Conservation (phyloP, 2,797 vertebrate species). For the Arctocebus calabarensis region DNA sequence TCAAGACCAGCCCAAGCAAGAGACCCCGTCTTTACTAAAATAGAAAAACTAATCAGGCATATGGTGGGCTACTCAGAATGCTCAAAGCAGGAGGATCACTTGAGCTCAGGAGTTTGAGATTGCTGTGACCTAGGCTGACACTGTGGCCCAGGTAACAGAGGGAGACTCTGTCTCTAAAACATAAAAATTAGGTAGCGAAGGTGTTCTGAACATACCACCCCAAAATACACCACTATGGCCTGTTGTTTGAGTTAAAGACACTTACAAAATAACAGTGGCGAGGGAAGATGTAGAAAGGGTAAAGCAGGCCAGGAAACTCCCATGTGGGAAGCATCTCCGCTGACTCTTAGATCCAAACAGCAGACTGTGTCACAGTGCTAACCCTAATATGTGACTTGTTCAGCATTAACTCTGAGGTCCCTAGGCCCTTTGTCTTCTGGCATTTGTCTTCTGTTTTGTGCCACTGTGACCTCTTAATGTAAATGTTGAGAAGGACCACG, state of each 20-base stretch:
- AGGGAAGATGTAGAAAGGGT: not conserved
- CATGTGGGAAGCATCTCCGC: not conserved
- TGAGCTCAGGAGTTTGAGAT: no score
- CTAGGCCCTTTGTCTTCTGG: not conserved
- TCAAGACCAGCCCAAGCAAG: no score
- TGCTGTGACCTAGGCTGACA: no score
- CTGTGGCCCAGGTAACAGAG: no score
- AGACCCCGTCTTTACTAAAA: no score
- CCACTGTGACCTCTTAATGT: not conserved
- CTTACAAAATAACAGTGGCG: no score
- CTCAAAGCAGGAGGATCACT: no score
- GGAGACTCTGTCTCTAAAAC: no score
- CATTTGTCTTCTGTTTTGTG: not conserved
- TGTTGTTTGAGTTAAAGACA: not conserved
- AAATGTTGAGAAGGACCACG: not conserved
- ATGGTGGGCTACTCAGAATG: no score
- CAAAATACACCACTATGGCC: not conserved
- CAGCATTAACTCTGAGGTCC: not conserved
- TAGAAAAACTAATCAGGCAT: no score
- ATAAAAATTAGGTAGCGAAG: not conserved
- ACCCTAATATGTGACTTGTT: not conserved
- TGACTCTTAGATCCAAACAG: no score
- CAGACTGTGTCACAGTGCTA: no score
- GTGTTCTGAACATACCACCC: not conserved
- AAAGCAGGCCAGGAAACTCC: not conserved